These are phyloP conservation scores for Invenusta paracnida DNA, from an alignment of 2,888 invertebrate species.

Conservation along the genomic window DNA sequence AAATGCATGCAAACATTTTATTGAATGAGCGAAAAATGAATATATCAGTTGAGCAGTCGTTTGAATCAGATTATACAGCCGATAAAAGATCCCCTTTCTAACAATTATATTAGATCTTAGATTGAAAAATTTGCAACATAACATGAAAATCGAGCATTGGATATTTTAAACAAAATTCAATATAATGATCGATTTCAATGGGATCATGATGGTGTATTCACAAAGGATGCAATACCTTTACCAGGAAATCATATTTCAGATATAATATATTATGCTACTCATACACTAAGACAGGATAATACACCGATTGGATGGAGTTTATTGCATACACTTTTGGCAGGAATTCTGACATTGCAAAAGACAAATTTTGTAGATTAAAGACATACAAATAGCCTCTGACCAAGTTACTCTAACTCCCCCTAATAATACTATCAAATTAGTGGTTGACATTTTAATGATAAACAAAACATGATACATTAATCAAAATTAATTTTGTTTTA, in stretches of 20 bases:
- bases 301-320: background rate
- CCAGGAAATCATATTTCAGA: background rate
- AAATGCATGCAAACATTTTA: background rate
- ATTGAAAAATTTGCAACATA: background rate
- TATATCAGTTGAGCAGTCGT: background rate
- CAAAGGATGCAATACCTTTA: background rate
- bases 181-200: background rate
- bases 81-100: background rate
- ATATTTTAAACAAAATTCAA: slow-evolving; percentile 3
- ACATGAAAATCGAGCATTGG: background rate
- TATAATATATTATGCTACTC: background rate
- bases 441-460: background rate
- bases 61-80: background rate
- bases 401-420: too few relatives aligned
- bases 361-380: too few relatives aligned
- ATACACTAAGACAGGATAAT: background rate
- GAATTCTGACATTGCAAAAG: background rate
- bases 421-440: background rate
- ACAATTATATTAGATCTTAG: background rate
- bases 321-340: background rate
- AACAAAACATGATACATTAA: background rate
- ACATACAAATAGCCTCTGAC: too few relatives aligned
- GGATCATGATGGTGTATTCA: background rate
- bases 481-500: background rate
- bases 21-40: background rate